Base-by-base conservation (phyloP, 2,888 invertebrate species). In the Ennomos erosarius region DNA sequence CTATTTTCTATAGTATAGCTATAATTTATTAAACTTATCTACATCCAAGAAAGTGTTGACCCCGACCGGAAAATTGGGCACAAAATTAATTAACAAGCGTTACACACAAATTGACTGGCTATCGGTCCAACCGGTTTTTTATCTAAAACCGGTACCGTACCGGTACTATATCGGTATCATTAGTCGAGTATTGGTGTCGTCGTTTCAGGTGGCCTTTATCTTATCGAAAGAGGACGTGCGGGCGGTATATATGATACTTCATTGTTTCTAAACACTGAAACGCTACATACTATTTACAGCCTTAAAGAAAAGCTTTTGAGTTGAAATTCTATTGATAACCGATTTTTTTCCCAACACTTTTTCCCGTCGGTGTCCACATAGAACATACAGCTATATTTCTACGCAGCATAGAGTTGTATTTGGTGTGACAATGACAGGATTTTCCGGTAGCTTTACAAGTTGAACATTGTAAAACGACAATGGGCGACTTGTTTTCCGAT, bases 151-250 rank as follows among this genome's bases (percentile, higher is more conserved):
- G 82, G 85, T 83, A 71, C 65, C 64, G 73, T 78, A 76, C 75
- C 71, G 69, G 76, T 86, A 85, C 71, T 68, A 75, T 86, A 85
- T 87, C 85, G 75, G 80, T 81, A 82, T 83, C 85, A 87, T 88
- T 88, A 88, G 78, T 71, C 36, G 49, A 42, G 81, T 84, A 89
- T 89, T 88, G 87, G 87, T 90, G 91, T 85, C 90, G 84, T 76
- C 81, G 79, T 82, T 88, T 86, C 84, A 85, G 83, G 83, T 87
- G 82, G 84, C 85, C 86, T 83, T 87, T 92, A 91, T 92, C 91
- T 92, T 88, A 92, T 92, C 91, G 88, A 92, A 88, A 90, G 90
- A 91, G 91, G 91, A 92, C 92, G 92, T 92, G 89, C 90, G 91
- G 90, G 90, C 78, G 81, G 82, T 82, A 84, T 82, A 85, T 85